Evolutionary conservation across 2,888 invertebrate genomes (phyloP).

Genomic region (Drosophila stalkeri): DNA sequence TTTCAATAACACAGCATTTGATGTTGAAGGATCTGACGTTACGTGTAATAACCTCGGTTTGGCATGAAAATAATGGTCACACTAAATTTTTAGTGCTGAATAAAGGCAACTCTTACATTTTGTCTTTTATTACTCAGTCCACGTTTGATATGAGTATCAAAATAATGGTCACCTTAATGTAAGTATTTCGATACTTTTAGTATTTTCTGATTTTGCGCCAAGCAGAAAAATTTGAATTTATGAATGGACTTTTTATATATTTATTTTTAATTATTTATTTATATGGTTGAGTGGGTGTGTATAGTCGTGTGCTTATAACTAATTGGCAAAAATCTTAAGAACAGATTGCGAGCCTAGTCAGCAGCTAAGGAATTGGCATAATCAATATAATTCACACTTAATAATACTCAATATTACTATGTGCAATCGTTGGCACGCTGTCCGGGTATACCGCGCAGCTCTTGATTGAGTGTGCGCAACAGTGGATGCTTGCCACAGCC

Average conservation of each 20-base stretch:
- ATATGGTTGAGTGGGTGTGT: constrained; percentile 11
- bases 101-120: no score
- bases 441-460: constrained; percentile 86
- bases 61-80: constrained; percentile 1
- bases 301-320: constrained; percentile 50
- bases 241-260: not conserved
- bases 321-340: constrained; percentile 74
- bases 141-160: not conserved
- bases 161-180: constrained; percentile 20
- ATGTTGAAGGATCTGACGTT: not conserved
- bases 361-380: constrained; percentile 41
- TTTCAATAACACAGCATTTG: no score
- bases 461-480: constrained; percentile 88
- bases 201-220: constrained; percentile 1
- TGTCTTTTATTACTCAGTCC: not conserved
- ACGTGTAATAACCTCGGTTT: not conserved
- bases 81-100: not conserved
- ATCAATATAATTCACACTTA: constrained; percentile 42
- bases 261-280: constrained; percentile 17
- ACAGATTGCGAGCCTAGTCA: constrained; percentile 71
- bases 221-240: not conserved
- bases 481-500: constrained; percentile 90
- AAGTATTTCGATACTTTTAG: not conserved
- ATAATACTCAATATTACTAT: constrained; percentile 64
- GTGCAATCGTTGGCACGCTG: constrained; percentile 86